phyloP scores from a whole-genome alignment of 2,113 vertebrate species.

The Lonchura striata region DNA sequence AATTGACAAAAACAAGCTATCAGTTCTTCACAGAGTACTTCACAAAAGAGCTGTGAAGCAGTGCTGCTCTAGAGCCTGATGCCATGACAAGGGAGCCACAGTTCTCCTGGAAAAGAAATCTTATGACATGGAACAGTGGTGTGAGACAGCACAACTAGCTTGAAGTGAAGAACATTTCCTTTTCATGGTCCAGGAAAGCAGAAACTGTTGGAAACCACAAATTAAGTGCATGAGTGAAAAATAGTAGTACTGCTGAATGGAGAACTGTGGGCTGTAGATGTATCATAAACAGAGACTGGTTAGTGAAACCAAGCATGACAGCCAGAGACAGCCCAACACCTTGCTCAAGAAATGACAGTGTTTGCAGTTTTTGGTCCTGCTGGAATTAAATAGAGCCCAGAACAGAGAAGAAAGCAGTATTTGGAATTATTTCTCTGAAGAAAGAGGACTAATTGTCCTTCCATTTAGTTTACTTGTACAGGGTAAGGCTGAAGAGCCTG shows the following conservation, averaged over 20 bases:
- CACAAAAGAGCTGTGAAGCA: not conserved
- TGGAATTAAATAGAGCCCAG: not conserved
- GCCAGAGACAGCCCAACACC: not conserved
- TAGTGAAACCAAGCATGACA: not conserved
- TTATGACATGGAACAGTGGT: fast-evolving
- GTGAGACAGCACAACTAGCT: not conserved
- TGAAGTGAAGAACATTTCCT: not conserved
- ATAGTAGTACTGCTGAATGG: not conserved
- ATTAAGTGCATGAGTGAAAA: not conserved
- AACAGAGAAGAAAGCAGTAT: not conserved
- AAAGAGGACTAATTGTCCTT: not conserved
- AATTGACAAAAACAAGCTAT: not conserved
- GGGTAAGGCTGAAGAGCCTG: not conserved
- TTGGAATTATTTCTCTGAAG: not conserved
- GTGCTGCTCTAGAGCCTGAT: not conserved
- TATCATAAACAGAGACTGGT: not conserved
- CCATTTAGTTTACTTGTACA: not conserved
- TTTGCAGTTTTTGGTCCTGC: not conserved
- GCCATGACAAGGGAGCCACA: fast-evolving
- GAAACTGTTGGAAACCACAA: not conserved
- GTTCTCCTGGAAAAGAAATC: not conserved
- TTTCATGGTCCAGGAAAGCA: not conserved
- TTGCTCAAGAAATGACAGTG: not conserved
- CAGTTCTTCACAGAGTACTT: not conserved
- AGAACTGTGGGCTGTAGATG: not conserved